Evolutionary conservation across 2,888 invertebrate genomes (phyloP).

Genomic region (Lasioglossum marginatum): DNA sequence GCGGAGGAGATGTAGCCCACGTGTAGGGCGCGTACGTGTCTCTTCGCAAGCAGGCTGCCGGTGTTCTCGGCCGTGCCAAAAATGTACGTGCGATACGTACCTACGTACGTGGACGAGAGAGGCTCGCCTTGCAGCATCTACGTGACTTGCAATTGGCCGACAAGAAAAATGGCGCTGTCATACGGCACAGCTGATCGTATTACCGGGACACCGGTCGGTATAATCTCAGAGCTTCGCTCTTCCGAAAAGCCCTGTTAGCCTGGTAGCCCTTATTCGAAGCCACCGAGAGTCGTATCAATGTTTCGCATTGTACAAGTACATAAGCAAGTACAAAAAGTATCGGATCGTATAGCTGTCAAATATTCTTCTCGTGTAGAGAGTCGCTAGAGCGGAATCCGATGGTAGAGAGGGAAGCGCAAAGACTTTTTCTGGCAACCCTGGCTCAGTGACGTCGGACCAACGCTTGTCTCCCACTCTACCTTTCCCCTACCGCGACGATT

Average conservation of each 20-base stretch:
- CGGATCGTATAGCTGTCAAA: too few relatives aligned
- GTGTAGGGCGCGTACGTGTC: constrained; percentile 63
- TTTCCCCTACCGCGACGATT: too few relatives aligned
- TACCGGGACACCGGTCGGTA: constrained; percentile 62
- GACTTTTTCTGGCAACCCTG: too few relatives aligned
- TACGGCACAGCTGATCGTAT: constrained; percentile 74
- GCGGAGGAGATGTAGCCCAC: constrained; percentile 58
- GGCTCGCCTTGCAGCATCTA: constrained; percentile 69
- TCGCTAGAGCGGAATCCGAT: too few relatives aligned
- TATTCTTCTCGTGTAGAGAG: too few relatives aligned
- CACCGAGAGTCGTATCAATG: too few relatives aligned
- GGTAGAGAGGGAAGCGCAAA: too few relatives aligned
- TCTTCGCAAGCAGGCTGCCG: constrained; percentile 43
- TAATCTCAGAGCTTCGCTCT: constrained; percentile 48
- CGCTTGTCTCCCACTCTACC: too few relatives aligned
- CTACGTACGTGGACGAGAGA: constrained; percentile 38
- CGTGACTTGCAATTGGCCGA: constrained; percentile 77
- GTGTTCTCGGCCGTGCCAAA: constrained; percentile 65
- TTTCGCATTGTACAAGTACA: too few relatives aligned
- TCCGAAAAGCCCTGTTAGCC: neutral
- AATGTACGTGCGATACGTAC: constrained; percentile 68
- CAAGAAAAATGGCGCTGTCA: constrained; percentile 72
- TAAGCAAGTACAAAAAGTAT: too few relatives aligned
- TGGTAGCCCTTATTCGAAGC: too few relatives aligned
- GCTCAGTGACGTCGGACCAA: too few relatives aligned